Evolutionary conservation across 2,113 vertebrate genomes (phyloP).

Genomic region (Vidua chalybeata): DNA sequence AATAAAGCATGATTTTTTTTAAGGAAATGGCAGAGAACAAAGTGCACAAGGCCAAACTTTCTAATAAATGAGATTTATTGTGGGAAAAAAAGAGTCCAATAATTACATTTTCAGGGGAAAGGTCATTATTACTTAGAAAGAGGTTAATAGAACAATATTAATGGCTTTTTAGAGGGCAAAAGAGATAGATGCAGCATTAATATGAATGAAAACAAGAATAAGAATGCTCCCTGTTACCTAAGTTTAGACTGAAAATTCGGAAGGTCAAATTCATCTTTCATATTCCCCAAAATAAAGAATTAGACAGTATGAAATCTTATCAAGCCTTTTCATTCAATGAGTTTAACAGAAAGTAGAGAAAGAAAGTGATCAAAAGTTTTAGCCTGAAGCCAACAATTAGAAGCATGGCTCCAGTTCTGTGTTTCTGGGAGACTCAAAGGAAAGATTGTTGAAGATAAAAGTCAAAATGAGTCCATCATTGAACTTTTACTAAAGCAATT

Average conservation of each 20-base stretch:
- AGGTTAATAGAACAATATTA: slow-evolving; percentile 71
- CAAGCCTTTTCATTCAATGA: slow-evolving; percentile 29
- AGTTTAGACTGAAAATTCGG: slow-evolving; percentile 54
- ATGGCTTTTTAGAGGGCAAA: slow-evolving; percentile 49
- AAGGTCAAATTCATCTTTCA: slow-evolving; percentile 59
- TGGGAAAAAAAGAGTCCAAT: slow-evolving; percentile 71
- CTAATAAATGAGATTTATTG: slow-evolving; percentile 78
- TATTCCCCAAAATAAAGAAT: slow-evolving; percentile 58
- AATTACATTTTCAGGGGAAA: slow-evolving; percentile 72
- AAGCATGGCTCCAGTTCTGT: slow-evolving; percentile 5
- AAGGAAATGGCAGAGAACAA: slow-evolving; percentile 68
- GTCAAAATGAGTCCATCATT: background rate
- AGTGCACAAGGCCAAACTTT: slow-evolving; percentile 72
- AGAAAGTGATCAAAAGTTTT: slow-evolving; percentile 54
- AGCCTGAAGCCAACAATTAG: slow-evolving; percentile 58
- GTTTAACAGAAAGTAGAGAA: slow-evolving; percentile 35
- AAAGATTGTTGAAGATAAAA: slow-evolving; percentile 46
- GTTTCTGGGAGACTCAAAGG: slow-evolving; percentile 10
- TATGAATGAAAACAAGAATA: slow-evolving; percentile 70
- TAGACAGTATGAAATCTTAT: slow-evolving; percentile 57
- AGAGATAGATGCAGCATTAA: slow-evolving; percentile 61
- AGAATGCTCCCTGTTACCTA: slow-evolving; percentile 53
- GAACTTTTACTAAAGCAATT: slow-evolving; percentile 9
- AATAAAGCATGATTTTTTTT: slow-evolving; percentile 63
- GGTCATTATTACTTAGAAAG: slow-evolving; percentile 57